Evolutionary conservation across 2,113 vertebrate species (phyloP).

Genomic region (Tachuris rubrigastra): DNA sequence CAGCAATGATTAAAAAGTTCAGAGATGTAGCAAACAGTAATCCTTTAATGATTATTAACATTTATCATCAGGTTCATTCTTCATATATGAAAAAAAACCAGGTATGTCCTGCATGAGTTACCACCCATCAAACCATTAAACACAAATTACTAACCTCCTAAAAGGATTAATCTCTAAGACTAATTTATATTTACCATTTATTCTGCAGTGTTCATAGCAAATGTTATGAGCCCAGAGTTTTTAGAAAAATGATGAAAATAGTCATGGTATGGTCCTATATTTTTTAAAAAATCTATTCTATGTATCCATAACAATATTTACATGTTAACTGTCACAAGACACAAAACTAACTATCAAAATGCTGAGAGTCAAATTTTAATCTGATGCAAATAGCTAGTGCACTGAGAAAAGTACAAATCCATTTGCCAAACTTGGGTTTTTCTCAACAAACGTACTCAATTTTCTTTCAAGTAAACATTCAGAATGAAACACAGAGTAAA

Average conservation of each 20-base stretch:
- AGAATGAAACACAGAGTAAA: background rate
- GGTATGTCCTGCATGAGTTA: background rate
- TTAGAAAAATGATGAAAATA: background rate
- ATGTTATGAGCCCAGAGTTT: background rate
- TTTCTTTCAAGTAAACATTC: background rate
- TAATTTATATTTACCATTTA: background rate
- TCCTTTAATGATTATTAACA: background rate
- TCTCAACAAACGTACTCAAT: background rate
- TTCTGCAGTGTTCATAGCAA: background rate
- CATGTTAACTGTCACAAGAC: background rate
- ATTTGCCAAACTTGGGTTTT: background rate
- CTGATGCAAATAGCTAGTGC: background rate
- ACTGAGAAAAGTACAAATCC: background rate
- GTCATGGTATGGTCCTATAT: background rate
- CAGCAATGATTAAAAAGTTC: background rate
- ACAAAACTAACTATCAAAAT: background rate
- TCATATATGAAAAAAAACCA: background rate
- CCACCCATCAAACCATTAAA: background rate
- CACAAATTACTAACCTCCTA: background rate
- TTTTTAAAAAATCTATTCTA: background rate
- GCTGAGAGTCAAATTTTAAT: background rate
- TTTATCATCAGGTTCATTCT: background rate
- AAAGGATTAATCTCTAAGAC: background rate
- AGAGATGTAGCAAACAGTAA: background rate
- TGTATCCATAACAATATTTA: background rate